Percentiles rank a stretch among this genome's conserved stretches.
phyloP scores from a whole-genome alignment of 2,888 invertebrate species.

The Standfussiana lucernea region DNA sequence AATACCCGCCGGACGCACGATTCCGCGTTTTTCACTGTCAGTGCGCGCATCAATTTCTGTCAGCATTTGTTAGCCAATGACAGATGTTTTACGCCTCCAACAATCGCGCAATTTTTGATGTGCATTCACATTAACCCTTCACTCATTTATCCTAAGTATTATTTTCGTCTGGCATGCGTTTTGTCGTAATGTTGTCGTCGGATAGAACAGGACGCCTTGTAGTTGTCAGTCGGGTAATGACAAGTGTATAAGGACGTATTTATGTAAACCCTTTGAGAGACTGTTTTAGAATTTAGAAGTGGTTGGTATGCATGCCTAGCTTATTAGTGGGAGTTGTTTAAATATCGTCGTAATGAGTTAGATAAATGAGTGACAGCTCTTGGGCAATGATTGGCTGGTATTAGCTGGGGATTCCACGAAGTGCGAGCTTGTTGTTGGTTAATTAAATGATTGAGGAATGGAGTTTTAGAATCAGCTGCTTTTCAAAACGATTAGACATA shows the following conservation, averaged over 20 bases:
- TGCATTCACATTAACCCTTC: constrained; percentile 60
- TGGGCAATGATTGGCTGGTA: constrained; percentile 53
- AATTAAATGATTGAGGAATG: constrained; percentile 23
- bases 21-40: constrained; percentile 90
- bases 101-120: constrained; percentile 62
- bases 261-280: constrained; percentile 83
- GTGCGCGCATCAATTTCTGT: constrained; percentile 88
- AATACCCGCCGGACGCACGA: constrained; percentile 84
- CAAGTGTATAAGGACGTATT: constrained; percentile 84
- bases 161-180: constrained; percentile 58
- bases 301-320: constrained; percentile 64
- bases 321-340: constrained; percentile 68
- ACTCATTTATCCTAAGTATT: constrained; percentile 45
- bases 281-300: constrained; percentile 79
- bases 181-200: constrained; percentile 61
- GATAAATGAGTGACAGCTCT: constrained; percentile 64
- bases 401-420: constrained; percentile 39
- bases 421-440: constrained; percentile 10
- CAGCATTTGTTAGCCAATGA: constrained; percentile 89
- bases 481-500: neutral
- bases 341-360: constrained; percentile 58
- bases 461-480: constrained; percentile 6
- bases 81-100: constrained; percentile 87
- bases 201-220: constrained; percentile 79
- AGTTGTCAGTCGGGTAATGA: constrained; percentile 84